These are phyloP conservation scores for Brachyhypopomus gauderio DNA, from an alignment of 2,113 vertebrate genomes.

Conservation along the genomic window DNA sequence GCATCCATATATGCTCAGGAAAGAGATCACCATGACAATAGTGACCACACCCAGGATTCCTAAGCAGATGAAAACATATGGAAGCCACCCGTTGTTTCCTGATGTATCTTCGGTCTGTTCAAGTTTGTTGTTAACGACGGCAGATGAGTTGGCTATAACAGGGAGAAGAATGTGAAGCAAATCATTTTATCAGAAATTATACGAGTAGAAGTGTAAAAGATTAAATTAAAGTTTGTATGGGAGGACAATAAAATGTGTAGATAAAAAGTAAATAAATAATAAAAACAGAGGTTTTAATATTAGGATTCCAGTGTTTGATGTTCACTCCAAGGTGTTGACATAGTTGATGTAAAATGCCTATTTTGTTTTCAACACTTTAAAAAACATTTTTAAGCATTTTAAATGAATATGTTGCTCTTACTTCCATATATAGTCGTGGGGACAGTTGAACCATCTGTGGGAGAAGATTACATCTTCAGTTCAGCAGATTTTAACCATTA, in stretches of 20 bases:
- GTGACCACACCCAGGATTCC: constrained; percentile 1
- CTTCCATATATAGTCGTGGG: not conserved
- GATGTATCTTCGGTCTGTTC: fast-evolving
- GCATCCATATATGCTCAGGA: constrained; percentile 11
- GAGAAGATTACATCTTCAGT: not conserved
- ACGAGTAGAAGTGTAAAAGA: not conserved
- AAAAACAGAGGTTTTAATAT: not conserved
- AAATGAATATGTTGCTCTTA: not conserved
- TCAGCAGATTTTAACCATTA: not conserved
- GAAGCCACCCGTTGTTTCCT: not conserved
- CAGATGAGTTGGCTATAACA: not conserved
- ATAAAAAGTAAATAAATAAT: not conserved
- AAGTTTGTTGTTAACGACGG: not conserved
- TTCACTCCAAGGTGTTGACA: too few relatives aligned
- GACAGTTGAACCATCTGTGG: not conserved
- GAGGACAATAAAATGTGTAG: not conserved
- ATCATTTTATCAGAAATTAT: not conserved
- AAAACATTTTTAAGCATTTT: not conserved
- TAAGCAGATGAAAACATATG: constrained; percentile 7
- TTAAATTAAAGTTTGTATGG: not conserved
- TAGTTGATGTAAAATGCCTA: not conserved
- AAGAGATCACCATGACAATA: constrained; percentile 12
- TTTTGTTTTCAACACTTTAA: not conserved
- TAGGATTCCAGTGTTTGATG: not conserved
- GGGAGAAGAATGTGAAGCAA: not conserved